Conservation (phyloP, 2,888 invertebrate species). For the Campopleginae sp. region DNA sequence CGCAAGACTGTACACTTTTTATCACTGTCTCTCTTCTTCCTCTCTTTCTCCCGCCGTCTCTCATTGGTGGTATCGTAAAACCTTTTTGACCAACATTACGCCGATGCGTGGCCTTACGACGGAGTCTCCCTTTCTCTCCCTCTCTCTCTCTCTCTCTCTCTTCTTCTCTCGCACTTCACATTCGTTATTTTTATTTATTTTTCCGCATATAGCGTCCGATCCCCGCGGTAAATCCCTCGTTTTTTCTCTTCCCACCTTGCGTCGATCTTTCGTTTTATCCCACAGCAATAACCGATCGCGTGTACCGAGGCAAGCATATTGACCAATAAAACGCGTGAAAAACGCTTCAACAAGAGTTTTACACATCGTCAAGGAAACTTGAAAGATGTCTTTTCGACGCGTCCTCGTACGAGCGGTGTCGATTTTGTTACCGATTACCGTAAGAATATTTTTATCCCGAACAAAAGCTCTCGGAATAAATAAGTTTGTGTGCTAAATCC, state of each 20-base stretch:
- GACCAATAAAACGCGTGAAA: conserved; percentile 62
- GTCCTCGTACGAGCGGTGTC: conserved; percentile 10
- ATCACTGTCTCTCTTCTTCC: conserved; percentile 24
- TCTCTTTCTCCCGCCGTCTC: not conserved
- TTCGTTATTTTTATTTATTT: conserved; percentile 22
- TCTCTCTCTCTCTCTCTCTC: no score
- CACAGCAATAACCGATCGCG: conserved; percentile 47
- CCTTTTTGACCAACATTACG: conserved; percentile 51
- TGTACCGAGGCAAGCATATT: conserved; percentile 15
- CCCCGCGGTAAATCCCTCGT: not conserved
- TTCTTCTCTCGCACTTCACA: conserved; percentile 11
- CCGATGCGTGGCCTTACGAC: conserved; percentile 36
- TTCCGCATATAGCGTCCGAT: not conserved
- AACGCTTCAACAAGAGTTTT: conserved; percentile 48
- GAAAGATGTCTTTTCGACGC: conserved; percentile 14
- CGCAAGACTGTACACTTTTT: conserved; percentile 51
- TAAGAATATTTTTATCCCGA: not conserved
- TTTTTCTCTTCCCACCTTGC: conserved; percentile 17
- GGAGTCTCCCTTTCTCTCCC: conserved; percentile 1
- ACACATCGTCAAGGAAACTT: conserved; percentile 16
- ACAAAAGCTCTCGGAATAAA: conserved; percentile 1
- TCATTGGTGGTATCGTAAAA: conserved; percentile 56
- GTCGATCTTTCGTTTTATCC: conserved; percentile 36
- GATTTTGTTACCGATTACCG: conserved; percentile 23
- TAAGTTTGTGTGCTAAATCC: not conserved